Conservation (phyloP, 1,140 invertebrate genomes). For the Radopholus similis region DNA sequence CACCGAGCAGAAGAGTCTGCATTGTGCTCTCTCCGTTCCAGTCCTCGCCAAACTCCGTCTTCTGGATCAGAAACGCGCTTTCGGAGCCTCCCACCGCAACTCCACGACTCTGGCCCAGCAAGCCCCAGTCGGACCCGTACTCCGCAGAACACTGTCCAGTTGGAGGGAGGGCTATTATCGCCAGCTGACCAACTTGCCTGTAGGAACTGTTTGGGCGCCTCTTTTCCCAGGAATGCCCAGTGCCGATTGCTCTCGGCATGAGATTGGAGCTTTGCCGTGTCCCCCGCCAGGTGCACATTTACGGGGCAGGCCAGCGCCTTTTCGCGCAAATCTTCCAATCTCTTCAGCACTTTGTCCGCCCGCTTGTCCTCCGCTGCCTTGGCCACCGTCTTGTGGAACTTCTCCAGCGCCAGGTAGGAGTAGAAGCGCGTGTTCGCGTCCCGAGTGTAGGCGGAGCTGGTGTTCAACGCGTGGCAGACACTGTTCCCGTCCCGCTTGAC, state of each 20-base stretch:
- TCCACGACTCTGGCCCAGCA: conserved; percentile 59
- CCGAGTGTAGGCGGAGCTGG: conserved; percentile 15
- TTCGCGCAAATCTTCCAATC: conserved; percentile 5
- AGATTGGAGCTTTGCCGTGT: conserved; percentile 14
- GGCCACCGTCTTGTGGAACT: conserved; percentile 34
- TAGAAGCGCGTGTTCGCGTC: conserved; percentile 29
- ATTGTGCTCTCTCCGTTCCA: conserved; percentile 63
- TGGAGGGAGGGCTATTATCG: background rate
- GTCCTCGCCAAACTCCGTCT: conserved; percentile 62
- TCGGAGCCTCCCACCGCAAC: conserved; percentile 79
- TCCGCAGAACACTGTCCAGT: conserved; percentile 4
- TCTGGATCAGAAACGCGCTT: conserved; percentile 72
- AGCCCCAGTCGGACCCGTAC: background rate
- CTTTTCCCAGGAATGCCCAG: background rate
- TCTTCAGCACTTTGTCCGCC: background rate
- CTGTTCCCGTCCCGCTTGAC: conserved; percentile 31
- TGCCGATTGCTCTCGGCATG: background rate
- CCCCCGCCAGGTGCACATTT: conserved; percentile 29
- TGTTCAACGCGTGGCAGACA: conserved; percentile 1
- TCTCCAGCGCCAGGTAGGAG: conserved; percentile 23
- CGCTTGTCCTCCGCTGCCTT: conserved; percentile 7
- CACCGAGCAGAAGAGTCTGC: conserved; percentile 8
- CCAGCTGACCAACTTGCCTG: background rate
- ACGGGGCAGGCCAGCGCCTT: conserved; percentile 14
- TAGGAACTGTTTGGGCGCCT: background rate